A percentile compares a stretch with the other conserved stretches of the same genome.
These are phyloP conservation scores for Diploscapter pachys DNA, from an alignment of 1,140 invertebrate species.

Conservation along the genomic window DNA sequence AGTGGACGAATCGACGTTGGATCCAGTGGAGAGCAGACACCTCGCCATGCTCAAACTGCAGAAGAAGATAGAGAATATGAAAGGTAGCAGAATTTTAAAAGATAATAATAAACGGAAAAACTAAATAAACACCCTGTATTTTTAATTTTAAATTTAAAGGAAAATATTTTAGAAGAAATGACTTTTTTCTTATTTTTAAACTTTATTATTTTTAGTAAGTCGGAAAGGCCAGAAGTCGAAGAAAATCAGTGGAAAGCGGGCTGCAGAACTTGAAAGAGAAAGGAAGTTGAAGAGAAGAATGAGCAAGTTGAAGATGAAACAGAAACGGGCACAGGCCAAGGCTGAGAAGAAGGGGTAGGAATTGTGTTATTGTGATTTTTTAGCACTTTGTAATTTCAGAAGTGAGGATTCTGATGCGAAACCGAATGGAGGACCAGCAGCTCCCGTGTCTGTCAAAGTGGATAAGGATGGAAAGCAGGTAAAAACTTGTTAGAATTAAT, in stretches of 20 bases:
- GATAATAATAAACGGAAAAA: too few species aligned
- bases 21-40: constrained; percentile 25
- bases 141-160: not conserved
- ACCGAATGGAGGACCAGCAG: too few species aligned
- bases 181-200: too few species aligned
- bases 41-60: constrained; percentile 25
- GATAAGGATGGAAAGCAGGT: too few species aligned
- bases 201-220: constrained; percentile 5
- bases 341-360: not conserved
- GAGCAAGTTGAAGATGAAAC: constrained; percentile 32
- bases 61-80: constrained; percentile 25
- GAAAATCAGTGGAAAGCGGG: not conserved
- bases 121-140: not conserved
- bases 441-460: too few species aligned
- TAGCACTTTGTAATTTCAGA: too few species aligned
- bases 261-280: not conserved
- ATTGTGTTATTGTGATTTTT: too few species aligned
- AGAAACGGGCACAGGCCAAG: constrained; percentile 15
- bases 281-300: constrained; percentile 21
- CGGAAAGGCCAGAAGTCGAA: constrained; percentile 11
- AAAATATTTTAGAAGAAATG: too few species aligned
- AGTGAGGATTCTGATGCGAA: too few species aligned
- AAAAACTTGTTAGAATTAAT: too few species aligned
- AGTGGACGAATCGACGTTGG: constrained; percentile 6
- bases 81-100: too few species aligned